Percentiles rank a stretch among this genome's conserved stretches.
phyloP scores from a whole-genome alignment of 2,888 invertebrate genomes.

The Troilus luridus region DNA sequence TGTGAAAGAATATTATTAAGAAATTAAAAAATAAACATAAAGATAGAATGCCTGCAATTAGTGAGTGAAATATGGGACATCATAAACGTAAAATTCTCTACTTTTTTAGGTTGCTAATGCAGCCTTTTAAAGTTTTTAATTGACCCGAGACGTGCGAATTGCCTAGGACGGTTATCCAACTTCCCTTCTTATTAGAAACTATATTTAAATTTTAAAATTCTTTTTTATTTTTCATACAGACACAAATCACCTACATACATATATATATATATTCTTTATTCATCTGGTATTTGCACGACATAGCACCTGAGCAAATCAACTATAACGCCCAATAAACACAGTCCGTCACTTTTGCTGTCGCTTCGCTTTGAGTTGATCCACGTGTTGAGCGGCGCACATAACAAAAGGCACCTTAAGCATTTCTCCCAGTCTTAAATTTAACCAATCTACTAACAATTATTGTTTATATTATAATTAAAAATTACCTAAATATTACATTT shows the following conservation, averaged over 20 bases:
- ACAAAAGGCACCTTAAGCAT: slow-evolving; percentile 60
- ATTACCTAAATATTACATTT: slow-evolving; percentile 59
- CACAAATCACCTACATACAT: slow-evolving; percentile 54
- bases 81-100: slow-evolving; percentile 46
- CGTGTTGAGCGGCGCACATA: slow-evolving; percentile 62
- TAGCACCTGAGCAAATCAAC: slow-evolving; percentile 65
- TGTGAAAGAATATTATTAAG: slow-evolving; percentile 27
- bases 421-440: slow-evolving; percentile 55
- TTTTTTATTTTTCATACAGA: slow-evolving; percentile 49
- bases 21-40: slow-evolving; percentile 5
- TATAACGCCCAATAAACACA: slow-evolving; percentile 55
- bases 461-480: slow-evolving; percentile 56
- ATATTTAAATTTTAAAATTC: slow-evolving; percentile 48
- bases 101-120: slow-evolving; percentile 26
- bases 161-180: slow-evolving; percentile 59
- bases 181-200: slow-evolving; percentile 50
- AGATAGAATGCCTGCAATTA: neutral
- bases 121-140: slow-evolving; percentile 49
- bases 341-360: slow-evolving; percentile 56
- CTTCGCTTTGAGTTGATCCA: slow-evolving; percentile 57
- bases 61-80: slow-evolving; percentile 43
- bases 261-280: slow-evolving; percentile 55
- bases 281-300: slow-evolving; percentile 62
- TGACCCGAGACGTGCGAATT: slow-evolving; percentile 58
- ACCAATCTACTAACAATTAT: slow-evolving; percentile 56